Percentiles rank a stretch among this genome's conserved stretches.
Evolutionary conservation across 2,888 invertebrate species (phyloP).

Genomic region (Agapostemon virescens): DNA sequence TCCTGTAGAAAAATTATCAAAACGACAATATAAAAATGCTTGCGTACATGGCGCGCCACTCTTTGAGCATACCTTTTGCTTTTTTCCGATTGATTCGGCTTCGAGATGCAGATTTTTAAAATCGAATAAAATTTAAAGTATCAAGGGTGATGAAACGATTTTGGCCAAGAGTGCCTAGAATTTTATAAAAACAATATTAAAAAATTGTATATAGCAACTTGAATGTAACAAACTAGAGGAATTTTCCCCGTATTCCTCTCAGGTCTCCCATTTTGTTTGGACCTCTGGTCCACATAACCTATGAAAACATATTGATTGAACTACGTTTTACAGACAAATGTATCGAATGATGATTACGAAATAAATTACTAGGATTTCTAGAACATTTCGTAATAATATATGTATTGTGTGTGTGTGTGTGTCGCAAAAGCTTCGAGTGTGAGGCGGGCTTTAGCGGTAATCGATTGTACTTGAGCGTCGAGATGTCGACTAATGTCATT

Average conservation of each 20-base stretch:
- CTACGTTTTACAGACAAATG: not conserved
- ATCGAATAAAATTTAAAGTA: too few species aligned
- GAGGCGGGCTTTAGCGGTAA: not conserved
- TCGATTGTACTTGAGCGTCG: constrained; percentile 38
- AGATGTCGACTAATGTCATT: constrained; percentile 45
- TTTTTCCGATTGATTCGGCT: too few species aligned
- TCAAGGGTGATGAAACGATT: not conserved
- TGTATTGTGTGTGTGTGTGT: not conserved
- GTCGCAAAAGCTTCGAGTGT: not conserved
- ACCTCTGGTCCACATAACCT: too few species aligned
- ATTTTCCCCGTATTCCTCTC: not conserved
- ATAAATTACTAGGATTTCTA: constrained; percentile 2
- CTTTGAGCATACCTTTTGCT: too few species aligned
- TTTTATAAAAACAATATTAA: not conserved
- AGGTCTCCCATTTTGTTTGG: not conserved
- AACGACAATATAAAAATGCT: too few species aligned
- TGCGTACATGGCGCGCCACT: too few species aligned
- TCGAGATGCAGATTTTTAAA: too few species aligned
- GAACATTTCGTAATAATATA: not conserved
- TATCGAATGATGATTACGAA: not conserved
- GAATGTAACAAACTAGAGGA: not conserved
- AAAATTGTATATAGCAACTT: not conserved
- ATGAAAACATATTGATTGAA: not conserved
- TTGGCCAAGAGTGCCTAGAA: not conserved
- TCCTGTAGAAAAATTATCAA: too few species aligned